Evolutionary conservation across 2,888 invertebrate species (phyloP).

Genomic region (Zootermopsis nevadensis): DNA sequence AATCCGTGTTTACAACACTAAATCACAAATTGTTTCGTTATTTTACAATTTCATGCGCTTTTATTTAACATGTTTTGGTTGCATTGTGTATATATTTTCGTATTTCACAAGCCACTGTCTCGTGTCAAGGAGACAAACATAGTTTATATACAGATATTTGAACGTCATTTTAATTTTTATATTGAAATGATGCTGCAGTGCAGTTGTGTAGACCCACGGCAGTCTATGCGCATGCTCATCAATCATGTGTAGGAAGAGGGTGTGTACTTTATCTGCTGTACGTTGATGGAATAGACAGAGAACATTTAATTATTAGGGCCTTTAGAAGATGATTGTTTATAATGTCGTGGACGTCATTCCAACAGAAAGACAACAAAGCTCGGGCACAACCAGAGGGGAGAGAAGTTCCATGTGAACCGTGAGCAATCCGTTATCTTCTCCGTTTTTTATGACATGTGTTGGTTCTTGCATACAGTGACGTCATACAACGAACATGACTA

Average conservation of each 20-base stretch:
- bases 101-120: background rate
- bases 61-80: background rate
- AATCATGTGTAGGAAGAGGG: background rate
- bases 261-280: background rate
- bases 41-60: background rate
- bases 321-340: conserved; percentile 56
- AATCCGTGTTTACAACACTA: background rate
- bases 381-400: conserved; percentile 57
- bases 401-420: conserved; percentile 59
- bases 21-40: background rate
- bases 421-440: conserved; percentile 15
- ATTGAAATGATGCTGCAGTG: background rate
- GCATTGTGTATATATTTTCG: background rate
- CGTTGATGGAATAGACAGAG: background rate
- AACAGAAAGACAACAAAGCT: conserved; percentile 31
- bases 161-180: background rate
- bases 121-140: background rate
- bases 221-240: background rate
- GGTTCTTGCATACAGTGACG: conserved; percentile 24
- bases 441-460: background rate
- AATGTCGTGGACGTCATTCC: conserved; percentile 58
- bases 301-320: conserved; percentile 27
- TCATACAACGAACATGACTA: conserved; percentile 17
- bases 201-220: background rate
- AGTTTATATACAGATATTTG: too few species aligned